Base-by-base conservation (phyloP, 2,797 vertebrate genomes). In the Liparis tanakae region DNA sequence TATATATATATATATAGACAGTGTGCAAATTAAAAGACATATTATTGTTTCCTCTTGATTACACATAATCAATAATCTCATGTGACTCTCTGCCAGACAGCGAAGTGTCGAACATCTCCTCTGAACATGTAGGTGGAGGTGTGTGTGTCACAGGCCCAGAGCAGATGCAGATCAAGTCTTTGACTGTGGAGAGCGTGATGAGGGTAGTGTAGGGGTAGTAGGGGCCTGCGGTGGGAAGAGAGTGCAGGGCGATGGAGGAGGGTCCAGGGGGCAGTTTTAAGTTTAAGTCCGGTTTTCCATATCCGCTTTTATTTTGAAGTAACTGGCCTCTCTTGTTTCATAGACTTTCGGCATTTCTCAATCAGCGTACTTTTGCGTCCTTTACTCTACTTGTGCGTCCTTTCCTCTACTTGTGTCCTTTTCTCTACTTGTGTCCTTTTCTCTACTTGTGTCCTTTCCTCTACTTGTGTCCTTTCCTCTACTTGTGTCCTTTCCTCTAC, bases 191-290 rank as follows among this genome's bases (percentile, higher is more conserved):
- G 95, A 58, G 98, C 95, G 9, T 99, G 99, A 0, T 96, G 97
- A 14, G 98, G 97, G 91, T 99, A 99, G 94, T 98, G 0, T 96
- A 97, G 13, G 98, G 97, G 91, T 99, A 99, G 94, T 98, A 99
- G 12, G 96, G 96, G 83, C 96, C 95, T 1, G 97, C 92, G 51
- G 95, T 91, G 55, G 95, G 96, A 82, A 98, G 94, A 62, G 97
- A 96, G 85, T 96, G 96, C 92, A 98, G 92, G 1, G 97, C 95
- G 83, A 98, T 94, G 71, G 96, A 93, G 92, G 95, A 91, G 93
- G 94, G 60, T 92, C 94, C 67, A 78, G 96, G 62, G 50, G 97
- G 93, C 87, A 99, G 94, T n/a, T n/a, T n/a, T n/a, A n/a, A n/a
- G n/a, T n/a, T n/a, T n/a, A n/a, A n/a, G n/a, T n/a, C n/a, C n/a